Base-by-base conservation (phyloP, 1,140 invertebrate genomes). In the Habropoda laboriosa region DNA sequence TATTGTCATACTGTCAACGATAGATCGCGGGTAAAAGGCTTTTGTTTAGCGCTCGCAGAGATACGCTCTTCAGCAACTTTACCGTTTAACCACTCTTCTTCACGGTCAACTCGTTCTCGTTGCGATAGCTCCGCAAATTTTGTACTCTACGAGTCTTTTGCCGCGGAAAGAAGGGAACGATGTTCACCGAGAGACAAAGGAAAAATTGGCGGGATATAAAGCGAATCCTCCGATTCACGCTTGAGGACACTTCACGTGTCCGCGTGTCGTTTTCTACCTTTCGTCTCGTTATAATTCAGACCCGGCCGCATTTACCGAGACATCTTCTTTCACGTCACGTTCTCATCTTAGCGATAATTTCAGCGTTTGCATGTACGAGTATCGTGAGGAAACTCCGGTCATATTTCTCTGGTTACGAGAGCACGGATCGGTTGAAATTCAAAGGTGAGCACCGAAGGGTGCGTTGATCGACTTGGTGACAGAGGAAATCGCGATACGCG, bases 391-490 rank as follows among this genome's bases (percentile, higher is more conserved):
- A n/a, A n/a, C n/a, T n/a, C n/a, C n/a, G n/a, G n/a, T n/a, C n/a
- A n/a, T n/a, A n/a, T n/a, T n/a, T n/a, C n/a, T n/a, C n/a, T n/a
- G n/a, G n/a, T n/a, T n/a, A n/a, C n/a, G n/a, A n/a, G n/a, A n/a
- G n/a, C n/a, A n/a, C n/a, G 16, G 4, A 58, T 21, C 38, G 18
- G 45, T 74, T 80, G 66, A 81, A 79, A 81, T 78, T 78, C 74
- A 63, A 53, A 49, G 24, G 45, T 68, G n/a, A 53, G 24, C 13
- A 30, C 63, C 16, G 30, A 35, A 68, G 40, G 42, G 27, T n/a
- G 13, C 58, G 40, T 71, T 24, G 74, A 81, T 78, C n/a, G 61
- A 61, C 35, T 61, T 35, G 47, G n/a, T n/a, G 21, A 61, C 13
- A 3, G 60, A 42, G 6, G 7, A 21, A 12, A 4, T 63, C n/a